Percentiles rank a stretch among this genome's conserved stretches.
Conservation (phyloP, 35 echinoderm and acorn worm species). For the Lytechinus variegatus region DNA sequence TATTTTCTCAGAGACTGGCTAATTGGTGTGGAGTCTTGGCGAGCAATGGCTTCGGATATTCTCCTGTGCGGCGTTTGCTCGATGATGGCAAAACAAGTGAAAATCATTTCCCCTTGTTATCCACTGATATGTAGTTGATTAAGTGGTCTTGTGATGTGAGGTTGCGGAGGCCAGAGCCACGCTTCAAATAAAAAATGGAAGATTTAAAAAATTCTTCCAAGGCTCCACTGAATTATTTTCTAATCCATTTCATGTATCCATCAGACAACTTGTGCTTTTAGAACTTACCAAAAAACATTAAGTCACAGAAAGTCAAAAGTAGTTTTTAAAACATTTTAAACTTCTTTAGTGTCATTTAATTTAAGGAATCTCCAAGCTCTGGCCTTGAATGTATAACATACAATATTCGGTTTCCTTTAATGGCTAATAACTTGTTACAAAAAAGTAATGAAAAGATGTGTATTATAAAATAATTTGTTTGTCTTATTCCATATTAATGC, state of each 20-base stretch:
- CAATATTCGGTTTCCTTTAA: not conserved
- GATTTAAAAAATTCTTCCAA: not conserved
- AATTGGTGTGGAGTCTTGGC: slow-evolving; percentile 36
- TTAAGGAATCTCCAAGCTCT: not conserved
- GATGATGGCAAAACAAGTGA: slow-evolving; percentile 33
- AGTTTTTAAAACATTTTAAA: not conserved
- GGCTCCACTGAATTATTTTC: not conserved
- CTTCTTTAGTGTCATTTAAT: no score
- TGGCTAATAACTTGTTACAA: not conserved
- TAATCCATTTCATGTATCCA: not conserved
- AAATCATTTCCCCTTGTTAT: slow-evolving; percentile 34
- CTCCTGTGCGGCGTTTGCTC: slow-evolving; percentile 19
- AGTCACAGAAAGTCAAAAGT: not conserved
- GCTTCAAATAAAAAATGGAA: not conserved
- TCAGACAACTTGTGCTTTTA: not conserved
- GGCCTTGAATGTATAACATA: not conserved
- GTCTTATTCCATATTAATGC: not conserved
- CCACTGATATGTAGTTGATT: slow-evolving; percentile 37
- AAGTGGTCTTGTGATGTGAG: not conserved
- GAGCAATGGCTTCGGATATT: not conserved
- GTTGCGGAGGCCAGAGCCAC: not conserved
- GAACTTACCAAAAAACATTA: not conserved
- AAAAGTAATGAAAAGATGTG: not conserved
- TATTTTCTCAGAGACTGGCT: slow-evolving; percentile 40
- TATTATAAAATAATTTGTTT: not conserved